A percentile compares a stretch with the other conserved stretches of the same genome.
phyloP scores from a whole-genome alignment of 2,113 vertebrate species.

The Sitta europaea region DNA sequence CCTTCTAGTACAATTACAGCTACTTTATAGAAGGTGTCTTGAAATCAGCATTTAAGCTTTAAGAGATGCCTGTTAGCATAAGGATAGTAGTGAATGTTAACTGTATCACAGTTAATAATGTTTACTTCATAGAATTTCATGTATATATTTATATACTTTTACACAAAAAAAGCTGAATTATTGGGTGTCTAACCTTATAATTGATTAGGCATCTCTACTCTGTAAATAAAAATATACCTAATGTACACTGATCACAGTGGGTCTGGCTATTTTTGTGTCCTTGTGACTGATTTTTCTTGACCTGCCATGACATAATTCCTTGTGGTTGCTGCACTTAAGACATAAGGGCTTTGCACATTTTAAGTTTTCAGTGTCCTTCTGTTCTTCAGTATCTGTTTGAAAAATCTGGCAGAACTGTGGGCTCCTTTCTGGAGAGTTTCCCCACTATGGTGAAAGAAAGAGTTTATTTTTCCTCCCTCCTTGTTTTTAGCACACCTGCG shows the following conservation, averaged over 20 bases:
- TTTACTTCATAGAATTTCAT: conserved; percentile 74
- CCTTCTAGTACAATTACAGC: conserved; percentile 60
- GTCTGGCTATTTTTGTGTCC: conserved; percentile 18
- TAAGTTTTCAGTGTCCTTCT: neutral
- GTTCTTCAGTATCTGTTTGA: neutral
- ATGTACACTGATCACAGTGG: neutral
- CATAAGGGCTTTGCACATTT: rapidly evolving
- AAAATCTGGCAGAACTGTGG: neutral
- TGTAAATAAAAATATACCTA: conserved; percentile 78
- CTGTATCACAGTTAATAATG: conserved; percentile 68
- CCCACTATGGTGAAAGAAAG: neutral
- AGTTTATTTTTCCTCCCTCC: neutral
- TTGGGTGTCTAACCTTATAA: conserved; percentile 62
- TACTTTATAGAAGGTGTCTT: conserved; percentile 72
- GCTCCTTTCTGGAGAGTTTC: neutral
- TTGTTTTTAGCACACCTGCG: neutral
- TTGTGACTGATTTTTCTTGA: neutral
- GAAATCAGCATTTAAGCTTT: conserved; percentile 73
- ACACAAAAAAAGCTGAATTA: conserved; percentile 63
- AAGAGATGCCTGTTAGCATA: conserved; percentile 65
- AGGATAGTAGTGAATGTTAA: conserved; percentile 65
- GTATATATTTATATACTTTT: conserved; percentile 82
- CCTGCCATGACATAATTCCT: neutral
- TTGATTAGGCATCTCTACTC: conserved; percentile 44
- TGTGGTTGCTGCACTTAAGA: neutral